Evolutionary conservation across 2,797 vertebrate species (phyloP), one percentile per base, ranked within the genome.

Genomic region (Dallia pectoralis): DNA sequence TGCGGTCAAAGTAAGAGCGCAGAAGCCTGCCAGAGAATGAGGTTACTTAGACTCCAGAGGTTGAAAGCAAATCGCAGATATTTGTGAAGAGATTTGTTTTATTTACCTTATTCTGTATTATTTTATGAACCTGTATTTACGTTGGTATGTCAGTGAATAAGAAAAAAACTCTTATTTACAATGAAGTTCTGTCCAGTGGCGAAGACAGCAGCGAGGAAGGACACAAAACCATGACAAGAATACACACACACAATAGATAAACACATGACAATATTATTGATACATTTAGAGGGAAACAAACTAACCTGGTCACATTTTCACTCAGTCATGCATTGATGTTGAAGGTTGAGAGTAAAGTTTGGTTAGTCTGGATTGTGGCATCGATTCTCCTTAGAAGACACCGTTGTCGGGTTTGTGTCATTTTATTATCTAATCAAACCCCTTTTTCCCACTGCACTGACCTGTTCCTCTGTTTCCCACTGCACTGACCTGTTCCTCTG

Each of bases 1-100:
- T 73, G 73, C 30, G 62, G 63, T 84, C 76, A 80, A 70, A 71
- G 48, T 61, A 30, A 25, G 30, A 70, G 69, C 62, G 68, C 19
- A 44, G 49, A 67, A 72, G 70, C 2, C 53, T 59, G 11, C 22
- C 53, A 76, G 59, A 79, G 32, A 72, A 30, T 36, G 74, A 22
- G 53, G 51, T 56, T 7, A 19, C 11, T 59, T 27, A 59, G 53
- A 25, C 53, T 25, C 22, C 8, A 59, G 53, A 59, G 53, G 53
- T 27, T 25, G 53, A 22, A 59, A 22, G 22, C 53, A 59, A n/a
- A 12, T 59, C 25, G 11, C 12, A 19, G 49, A 18, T 11, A 36
- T 11, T 67, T 48, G 11, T 67, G 25, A 27, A 67, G 36, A 1
- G 44, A 67, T 48, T 25, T 27, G 14, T 59, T 59, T 59, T 25